Conservation (phyloP, 2,888 invertebrate genomes). For the Callyntrura sp. region DNA sequence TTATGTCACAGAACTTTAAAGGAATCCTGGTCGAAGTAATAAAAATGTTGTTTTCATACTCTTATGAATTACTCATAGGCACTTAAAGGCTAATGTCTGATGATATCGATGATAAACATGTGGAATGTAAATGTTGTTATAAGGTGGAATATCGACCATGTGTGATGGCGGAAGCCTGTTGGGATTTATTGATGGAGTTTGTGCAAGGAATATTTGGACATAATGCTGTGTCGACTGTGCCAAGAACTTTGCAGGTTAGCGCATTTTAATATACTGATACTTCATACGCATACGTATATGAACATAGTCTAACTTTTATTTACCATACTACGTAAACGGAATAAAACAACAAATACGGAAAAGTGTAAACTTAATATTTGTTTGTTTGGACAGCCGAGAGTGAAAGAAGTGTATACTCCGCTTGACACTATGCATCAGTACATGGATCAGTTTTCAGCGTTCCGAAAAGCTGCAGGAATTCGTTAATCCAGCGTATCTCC, state of each 20-base stretch:
- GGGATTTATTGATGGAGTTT: slow-evolving; percentile 96
- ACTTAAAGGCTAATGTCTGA: not conserved
- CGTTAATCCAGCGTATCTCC: slow-evolving; percentile 72
- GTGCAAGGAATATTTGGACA: slow-evolving; percentile 94
- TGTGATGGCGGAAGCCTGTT: slow-evolving; percentile 94
- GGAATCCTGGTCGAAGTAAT: slow-evolving; percentile 95
- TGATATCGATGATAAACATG: not conserved
- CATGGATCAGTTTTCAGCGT: slow-evolving; percentile 96
- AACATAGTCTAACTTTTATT: too few relatives aligned
- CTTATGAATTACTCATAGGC: not conserved
- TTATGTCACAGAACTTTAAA: slow-evolving; percentile 96
- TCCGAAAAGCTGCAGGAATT: slow-evolving; percentile 91
- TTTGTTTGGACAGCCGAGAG: slow-evolving; percentile 87
- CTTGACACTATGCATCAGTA: slow-evolving; percentile 97
- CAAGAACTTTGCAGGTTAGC: slow-evolving; percentile 89
- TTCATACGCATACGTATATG: not conserved
- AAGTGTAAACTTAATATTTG: slow-evolving; percentile 22
- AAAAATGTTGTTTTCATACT: slow-evolving; percentile 2
- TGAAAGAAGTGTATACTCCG: slow-evolving; percentile 95
- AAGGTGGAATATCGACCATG: slow-evolving; percentile 96
- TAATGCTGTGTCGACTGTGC: slow-evolving; percentile 89
- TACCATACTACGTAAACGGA: not conserved
- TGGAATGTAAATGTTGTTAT: slow-evolving; percentile 67
- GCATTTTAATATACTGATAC: not conserved
- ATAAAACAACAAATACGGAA: slow-evolving; percentile 2